Evolutionary conservation across 2,797 vertebrate genomes (phyloP).

Genomic region (Molossus alvarezi): DNA sequence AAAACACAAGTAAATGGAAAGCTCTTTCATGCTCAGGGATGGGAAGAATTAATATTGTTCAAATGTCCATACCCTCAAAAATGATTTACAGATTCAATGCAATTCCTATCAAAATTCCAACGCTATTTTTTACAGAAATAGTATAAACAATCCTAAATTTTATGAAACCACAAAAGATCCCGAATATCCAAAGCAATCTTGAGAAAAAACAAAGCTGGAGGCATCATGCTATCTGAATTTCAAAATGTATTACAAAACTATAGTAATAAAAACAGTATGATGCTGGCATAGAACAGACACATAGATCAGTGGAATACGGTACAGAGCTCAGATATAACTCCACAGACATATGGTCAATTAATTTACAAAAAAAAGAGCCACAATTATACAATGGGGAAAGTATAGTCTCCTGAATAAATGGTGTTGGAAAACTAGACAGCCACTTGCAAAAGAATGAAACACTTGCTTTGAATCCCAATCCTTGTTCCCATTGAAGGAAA

Average conservation of each 20-base stretch:
- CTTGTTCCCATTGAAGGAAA: neutral
- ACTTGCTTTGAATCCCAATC: neutral
- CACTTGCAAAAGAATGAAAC: neutral
- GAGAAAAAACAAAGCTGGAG: neutral
- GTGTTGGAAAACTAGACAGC: neutral
- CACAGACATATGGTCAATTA: neutral
- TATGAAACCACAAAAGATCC: neutral
- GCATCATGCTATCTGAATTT: neutral
- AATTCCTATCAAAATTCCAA: conserved; percentile 5
- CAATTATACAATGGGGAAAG: neutral
- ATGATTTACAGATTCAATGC: neutral
- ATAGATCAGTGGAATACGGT: neutral
- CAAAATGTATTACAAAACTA: neutral
- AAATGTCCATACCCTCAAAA: neutral
- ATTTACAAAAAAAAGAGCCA: neutral
- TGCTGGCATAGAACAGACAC: neutral
- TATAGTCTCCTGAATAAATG: neutral
- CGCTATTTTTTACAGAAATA: neutral
- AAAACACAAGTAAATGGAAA: neutral
- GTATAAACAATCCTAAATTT: neutral
- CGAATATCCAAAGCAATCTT: neutral
- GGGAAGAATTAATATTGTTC: neutral
- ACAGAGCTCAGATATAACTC: neutral
- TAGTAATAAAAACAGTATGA: neutral
- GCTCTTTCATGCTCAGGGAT: neutral